Evolutionary conservation across 2,797 vertebrate species (phyloP).

Genomic region (Eospalax fontanierii): DNA sequence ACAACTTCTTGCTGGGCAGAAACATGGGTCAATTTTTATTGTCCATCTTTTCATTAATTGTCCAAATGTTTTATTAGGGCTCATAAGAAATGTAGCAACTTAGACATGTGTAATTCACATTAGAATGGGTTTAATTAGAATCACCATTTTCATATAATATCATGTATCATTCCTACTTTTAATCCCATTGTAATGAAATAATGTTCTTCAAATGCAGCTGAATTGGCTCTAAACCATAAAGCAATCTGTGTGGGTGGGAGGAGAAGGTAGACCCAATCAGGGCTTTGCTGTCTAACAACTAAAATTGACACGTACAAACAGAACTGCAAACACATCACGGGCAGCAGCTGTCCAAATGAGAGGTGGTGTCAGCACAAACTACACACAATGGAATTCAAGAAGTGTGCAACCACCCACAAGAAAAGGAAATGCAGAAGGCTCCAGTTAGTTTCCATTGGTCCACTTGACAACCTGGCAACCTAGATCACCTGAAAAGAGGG

Average conservation of each 20-base stretch:
- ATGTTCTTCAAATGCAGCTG: neutral
- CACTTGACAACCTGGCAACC: neutral
- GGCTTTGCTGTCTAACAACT: neutral
- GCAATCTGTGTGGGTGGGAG: neutral
- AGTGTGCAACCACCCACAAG: neutral
- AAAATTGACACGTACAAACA: neutral
- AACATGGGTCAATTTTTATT: neutral
- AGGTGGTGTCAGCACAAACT: neutral
- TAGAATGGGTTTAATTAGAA: neutral
- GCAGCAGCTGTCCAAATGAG: neutral
- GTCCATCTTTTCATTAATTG: neutral
- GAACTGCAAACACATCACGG: neutral
- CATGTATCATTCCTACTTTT: neutral
- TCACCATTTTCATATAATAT: neutral
- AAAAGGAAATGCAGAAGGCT: neutral
- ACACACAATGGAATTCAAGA: neutral
- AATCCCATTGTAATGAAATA: neutral
- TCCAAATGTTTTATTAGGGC: neutral
- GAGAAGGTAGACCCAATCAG: neutral
- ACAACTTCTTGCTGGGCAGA: neutral
- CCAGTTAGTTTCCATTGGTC: neutral
- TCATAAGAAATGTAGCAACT: neutral
- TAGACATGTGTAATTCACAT: neutral
- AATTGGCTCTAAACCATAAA: constrained; percentile 1
- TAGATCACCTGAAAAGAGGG: neutral